Evolutionary conservation across 2,888 invertebrate species (phyloP).

Genomic region (Pharmacophagus antenor): DNA sequence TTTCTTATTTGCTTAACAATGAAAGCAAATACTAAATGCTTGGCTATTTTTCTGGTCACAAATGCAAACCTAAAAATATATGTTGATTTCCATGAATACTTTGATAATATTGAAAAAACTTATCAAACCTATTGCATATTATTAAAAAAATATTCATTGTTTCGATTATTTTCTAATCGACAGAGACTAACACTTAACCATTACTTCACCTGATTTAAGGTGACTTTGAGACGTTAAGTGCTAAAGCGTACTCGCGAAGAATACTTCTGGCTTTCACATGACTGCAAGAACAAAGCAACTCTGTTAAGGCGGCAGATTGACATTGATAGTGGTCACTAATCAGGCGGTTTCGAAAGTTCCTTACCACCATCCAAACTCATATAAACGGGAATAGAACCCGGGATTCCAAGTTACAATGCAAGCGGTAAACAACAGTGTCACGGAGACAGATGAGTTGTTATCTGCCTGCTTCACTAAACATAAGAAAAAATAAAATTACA

Average conservation of each 20-base stretch:
- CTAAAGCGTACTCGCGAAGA: too few species aligned
- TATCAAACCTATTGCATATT: background rate
- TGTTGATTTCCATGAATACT: background rate
- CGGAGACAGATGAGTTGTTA: too few species aligned
- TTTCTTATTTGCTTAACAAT: background rate
- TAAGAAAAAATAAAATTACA: too few species aligned
- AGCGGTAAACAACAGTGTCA: too few species aligned
- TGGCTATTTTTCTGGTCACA: background rate
- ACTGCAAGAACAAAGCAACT: background rate
- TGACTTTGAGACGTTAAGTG: too few species aligned
- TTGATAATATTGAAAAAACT: background rate
- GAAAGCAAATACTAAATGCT: background rate
- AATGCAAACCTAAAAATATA: background rate
- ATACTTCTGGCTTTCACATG: background rate
- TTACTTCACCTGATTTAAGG: too few species aligned
- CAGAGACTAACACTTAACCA: too few species aligned
- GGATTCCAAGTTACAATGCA: background rate
- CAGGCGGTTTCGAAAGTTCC: background rate
- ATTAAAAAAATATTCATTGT: too few species aligned
- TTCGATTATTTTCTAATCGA: too few species aligned
- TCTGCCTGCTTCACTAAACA: too few species aligned
- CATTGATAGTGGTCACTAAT: background rate
- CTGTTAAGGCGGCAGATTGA: background rate
- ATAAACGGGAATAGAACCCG: background rate
- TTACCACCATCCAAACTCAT: background rate